These are phyloP conservation scores for Lutjanus argentimaculatus DNA, from an alignment of 2,797 vertebrate genomes.

Conservation along the genomic window DNA sequence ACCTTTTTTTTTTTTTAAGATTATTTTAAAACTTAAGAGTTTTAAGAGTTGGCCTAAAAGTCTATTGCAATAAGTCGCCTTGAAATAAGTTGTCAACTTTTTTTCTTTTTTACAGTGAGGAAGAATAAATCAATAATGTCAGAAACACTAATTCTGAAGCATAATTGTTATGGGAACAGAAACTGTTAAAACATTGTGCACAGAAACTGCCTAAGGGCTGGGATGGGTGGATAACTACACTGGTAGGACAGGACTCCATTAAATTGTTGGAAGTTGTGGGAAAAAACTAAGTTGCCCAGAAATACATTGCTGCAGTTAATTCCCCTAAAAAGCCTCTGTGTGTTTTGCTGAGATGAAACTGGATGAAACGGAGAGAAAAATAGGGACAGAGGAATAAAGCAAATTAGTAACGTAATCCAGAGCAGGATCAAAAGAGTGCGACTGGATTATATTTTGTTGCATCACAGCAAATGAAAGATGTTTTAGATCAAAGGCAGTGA, in stretches of 20 bases:
- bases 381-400: slow-evolving; percentile 56
- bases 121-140: background rate
- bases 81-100: too few relatives aligned
- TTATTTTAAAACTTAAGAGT: too few relatives aligned
- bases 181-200: slow-evolving; percentile 18
- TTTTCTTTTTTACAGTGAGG: too few relatives aligned
- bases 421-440: slow-evolving; percentile 78
- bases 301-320: slow-evolving; percentile 49
- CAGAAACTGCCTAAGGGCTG: slow-evolving; percentile 5
- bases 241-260: slow-evolving; percentile 12
- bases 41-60: too few relatives aligned
- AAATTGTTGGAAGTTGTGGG: slow-evolving; percentile 29
- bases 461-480: slow-evolving; percentile 82
- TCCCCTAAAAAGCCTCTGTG: slow-evolving; percentile 43
- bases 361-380: slow-evolving; percentile 63
- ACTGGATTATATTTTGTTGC: slow-evolving; percentile 84
- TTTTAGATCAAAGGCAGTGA: slow-evolving; percentile 87
- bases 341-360: slow-evolving; percentile 61
- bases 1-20: too few relatives aligned
- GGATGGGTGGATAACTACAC: slow-evolving; percentile 2
- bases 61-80: too few relatives aligned
- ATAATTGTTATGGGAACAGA: slow-evolving; percentile 13
- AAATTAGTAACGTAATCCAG: slow-evolving; percentile 85
- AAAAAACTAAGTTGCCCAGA: slow-evolving; percentile 25
- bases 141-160: slow-evolving; percentile 5